A percentile compares a stretch with the other conserved stretches of the same genome.
phyloP scores from a whole-genome alignment of 2,113 vertebrate genomes.

The Castor canadensis region DNA sequence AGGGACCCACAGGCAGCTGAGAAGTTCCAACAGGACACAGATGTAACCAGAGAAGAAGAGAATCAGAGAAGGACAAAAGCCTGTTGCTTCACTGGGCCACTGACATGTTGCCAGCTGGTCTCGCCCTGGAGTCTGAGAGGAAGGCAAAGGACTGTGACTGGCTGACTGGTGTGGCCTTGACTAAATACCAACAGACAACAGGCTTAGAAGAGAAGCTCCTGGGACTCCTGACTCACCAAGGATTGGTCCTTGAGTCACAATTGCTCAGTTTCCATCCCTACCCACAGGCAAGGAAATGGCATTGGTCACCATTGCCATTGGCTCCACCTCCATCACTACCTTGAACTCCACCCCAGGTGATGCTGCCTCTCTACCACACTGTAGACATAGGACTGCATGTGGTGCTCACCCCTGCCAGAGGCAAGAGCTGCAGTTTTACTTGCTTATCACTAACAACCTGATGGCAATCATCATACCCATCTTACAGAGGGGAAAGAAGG shows the following conservation, averaged over 20 bases:
- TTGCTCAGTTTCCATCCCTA: background rate
- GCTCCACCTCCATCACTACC: background rate
- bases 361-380: too few relatives aligned
- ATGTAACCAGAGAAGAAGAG: background rate
- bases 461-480: background rate
- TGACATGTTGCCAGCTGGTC: background rate
- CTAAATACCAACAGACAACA: background rate
- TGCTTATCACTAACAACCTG: background rate
- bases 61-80: background rate
- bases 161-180: too few relatives aligned
- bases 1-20: background rate
- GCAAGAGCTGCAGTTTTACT: background rate
- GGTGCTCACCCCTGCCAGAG: background rate
- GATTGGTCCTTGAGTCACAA: background rate
- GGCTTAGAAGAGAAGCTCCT: background rate
- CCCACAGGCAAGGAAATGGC: background rate
- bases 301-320: background rate
- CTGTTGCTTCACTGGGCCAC: background rate
- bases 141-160: accelerated
- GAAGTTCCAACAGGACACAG: background rate
- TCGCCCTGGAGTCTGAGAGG: background rate
- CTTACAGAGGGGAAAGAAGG: constrained; percentile 10
- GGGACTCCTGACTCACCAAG: constrained; percentile 38
- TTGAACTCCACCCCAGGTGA: background rate
- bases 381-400: background rate